phyloP scores from a whole-genome alignment of 2,888 invertebrate genomes.

The Eudemis profundana region DNA sequence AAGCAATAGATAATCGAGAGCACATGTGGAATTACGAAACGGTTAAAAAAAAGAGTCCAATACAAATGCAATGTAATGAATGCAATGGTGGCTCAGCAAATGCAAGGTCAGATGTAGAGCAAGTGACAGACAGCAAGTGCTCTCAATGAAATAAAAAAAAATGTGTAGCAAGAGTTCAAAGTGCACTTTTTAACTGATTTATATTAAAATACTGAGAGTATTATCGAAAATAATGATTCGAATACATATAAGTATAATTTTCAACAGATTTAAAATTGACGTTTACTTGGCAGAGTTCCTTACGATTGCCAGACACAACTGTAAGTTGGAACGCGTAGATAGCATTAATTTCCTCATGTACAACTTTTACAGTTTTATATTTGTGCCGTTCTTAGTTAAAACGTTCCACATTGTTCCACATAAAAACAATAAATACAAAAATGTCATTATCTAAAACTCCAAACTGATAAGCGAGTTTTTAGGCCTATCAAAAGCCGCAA shows the following conservation, averaged over 20 bases:
- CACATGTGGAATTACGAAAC: constrained; percentile 31
- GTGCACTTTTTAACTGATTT: neutral
- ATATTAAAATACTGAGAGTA: neutral
- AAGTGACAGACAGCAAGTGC: neutral
- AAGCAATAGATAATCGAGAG: constrained; percentile 16
- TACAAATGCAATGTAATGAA: too few species aligned
- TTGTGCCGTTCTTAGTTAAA: too few species aligned
- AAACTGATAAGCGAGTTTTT: neutral
- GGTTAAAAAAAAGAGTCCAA: constrained; percentile 12
- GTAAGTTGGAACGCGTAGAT: too few species aligned
- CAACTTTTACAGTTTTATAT: too few species aligned
- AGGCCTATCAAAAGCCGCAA: neutral
- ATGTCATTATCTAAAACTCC: constrained; percentile 6
- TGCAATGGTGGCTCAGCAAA: constrained; percentile 35
- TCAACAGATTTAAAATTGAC: too few species aligned
- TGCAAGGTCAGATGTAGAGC: constrained; percentile 14
- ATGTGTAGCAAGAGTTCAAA: neutral
- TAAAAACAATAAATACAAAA: neutral
- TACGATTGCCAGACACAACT: too few species aligned
- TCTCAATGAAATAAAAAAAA: neutral
- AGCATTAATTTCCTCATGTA: too few species aligned
- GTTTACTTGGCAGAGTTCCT: too few species aligned
- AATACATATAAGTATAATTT: too few species aligned
- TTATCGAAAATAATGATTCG: too few species aligned
- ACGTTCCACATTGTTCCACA: neutral